Evolutionary conservation across 2,888 invertebrate genomes (phyloP).

Genomic region (Coenonympha arcania): DNA sequence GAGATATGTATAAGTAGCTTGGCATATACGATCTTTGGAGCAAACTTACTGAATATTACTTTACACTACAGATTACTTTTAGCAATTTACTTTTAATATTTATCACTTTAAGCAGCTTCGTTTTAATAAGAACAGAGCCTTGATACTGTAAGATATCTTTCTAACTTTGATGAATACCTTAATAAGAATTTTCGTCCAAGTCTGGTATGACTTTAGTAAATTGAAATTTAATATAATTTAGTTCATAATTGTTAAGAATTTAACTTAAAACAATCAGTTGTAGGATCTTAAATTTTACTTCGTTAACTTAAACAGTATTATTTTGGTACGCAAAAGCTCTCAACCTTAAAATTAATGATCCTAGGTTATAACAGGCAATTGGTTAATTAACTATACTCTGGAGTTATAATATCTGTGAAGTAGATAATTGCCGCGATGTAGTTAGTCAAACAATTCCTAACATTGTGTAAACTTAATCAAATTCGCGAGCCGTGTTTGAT

Average conservation of each 20-base stretch:
- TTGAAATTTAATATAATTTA: too few relatives aligned
- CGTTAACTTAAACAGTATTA: too few relatives aligned
- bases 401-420: background rate
- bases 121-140: background rate
- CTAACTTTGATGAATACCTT: constrained; percentile 3
- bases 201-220: too few relatives aligned
- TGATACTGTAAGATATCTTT: background rate
- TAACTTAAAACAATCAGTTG: too few relatives aligned
- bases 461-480: constrained; percentile 57
- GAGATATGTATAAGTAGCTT: constrained; percentile 8
- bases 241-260: too few relatives aligned
- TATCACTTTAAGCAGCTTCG: background rate
- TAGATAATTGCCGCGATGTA: constrained; percentile 13
- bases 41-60: background rate
- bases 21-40: constrained; percentile 8
- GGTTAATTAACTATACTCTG: background rate
- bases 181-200: too few relatives aligned
- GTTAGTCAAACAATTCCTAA: constrained; percentile 50
- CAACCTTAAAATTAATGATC: background rate
- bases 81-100: constrained; percentile 11
- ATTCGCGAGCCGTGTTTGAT: constrained; percentile 39
- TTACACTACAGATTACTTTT: constrained; percentile 8
- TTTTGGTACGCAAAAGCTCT: too few relatives aligned
- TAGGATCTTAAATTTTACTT: too few relatives aligned
- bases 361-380: background rate